Percentiles rank a stretch among this genome's conserved stretches.
Evolutionary conservation across 2,888 invertebrate genomes (phyloP).

Genomic region (Sminthurinus aureus): DNA sequence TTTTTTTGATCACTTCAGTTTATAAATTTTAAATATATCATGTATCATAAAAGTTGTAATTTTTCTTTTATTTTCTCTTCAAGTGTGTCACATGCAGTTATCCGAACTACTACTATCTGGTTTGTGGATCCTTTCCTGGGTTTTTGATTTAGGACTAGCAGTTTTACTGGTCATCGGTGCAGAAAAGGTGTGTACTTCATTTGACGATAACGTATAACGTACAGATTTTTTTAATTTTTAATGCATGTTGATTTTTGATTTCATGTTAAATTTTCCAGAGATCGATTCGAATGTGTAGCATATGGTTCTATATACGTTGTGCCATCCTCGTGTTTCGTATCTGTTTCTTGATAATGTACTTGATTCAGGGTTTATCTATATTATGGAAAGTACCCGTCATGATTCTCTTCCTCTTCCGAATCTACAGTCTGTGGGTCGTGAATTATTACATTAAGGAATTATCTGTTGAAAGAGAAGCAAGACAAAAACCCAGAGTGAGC

Average conservation of each 20-base stretch:
- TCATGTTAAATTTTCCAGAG: conserved; percentile 41
- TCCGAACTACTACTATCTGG: conserved; percentile 17
- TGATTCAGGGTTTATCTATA: conserved; percentile 51
- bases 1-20: neutral
- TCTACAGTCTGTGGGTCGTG: conserved; percentile 57
- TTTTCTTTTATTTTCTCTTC: neutral
- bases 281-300: conserved; percentile 49
- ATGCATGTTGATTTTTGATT: neutral
- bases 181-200: conserved; percentile 5
- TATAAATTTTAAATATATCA: neutral
- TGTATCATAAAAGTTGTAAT: neutral
- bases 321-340: conserved; percentile 55
- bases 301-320: conserved; percentile 58
- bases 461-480: conserved; percentile 22
- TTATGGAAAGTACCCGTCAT: conserved; percentile 56
- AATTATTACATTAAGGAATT: conserved; percentile 53
- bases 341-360: conserved; percentile 53
- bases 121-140: conserved; percentile 32
- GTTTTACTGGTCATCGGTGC: conserved; percentile 24
- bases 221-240: neutral
- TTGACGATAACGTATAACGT: neutral
- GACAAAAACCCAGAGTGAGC: neutral
- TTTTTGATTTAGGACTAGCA: conserved; percentile 24
- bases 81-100: conserved; percentile 23
- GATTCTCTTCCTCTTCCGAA: conserved; percentile 50